Base-by-base conservation (phyloP, 2,113 vertebrate genomes). In the Pungitius pungitius region DNA sequence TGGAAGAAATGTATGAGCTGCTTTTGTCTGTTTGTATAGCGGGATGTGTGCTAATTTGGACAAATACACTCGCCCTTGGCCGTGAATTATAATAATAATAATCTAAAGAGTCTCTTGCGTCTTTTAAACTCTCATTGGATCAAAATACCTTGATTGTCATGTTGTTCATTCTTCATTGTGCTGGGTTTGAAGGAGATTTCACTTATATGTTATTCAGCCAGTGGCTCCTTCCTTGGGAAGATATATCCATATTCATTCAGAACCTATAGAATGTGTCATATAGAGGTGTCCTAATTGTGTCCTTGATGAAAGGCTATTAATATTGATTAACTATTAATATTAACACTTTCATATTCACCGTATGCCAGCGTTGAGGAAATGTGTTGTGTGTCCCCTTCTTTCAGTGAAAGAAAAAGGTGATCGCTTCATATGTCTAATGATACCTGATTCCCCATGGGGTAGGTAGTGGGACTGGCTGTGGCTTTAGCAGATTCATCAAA, bases 231-330 rank as follows among this genome's bases (percentile, higher is more conserved):
- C 78, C 87, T 54, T 75, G 86, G 77, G 89, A 91, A 78, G 80
- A 69, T 80, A 90, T 93, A 93, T 89, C 84, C 92, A 94, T 94
- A 93, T 94, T 94, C 89, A 93, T 93, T 73, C 72, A 45, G 81
- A 84, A 82, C 77, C 91, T 92, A 93, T 90, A 89, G 89, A 86
- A 92, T 83, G 90, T 93, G 93, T 93, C 91, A 93, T 84, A 93
- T 86, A 89, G 91, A 93, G 90, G 92, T 92, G 92, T 94, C 91
- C 93, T 94, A 93, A 94, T 94, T 94, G 93, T 93, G 92, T 94
- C 92, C 93, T 94, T 93, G 91, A 94, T 94, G 93, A 94, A 94
- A 94, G 90, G 87, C 91, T 90, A 94, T 94, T 94, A 92, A 94
- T 95, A 93, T 92, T 93, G 93, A n/a, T n/a, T n/a, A n/a, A n/a